phyloP scores from a whole-genome alignment of 2,113 vertebrate species.

The Elanus axillaris region DNA sequence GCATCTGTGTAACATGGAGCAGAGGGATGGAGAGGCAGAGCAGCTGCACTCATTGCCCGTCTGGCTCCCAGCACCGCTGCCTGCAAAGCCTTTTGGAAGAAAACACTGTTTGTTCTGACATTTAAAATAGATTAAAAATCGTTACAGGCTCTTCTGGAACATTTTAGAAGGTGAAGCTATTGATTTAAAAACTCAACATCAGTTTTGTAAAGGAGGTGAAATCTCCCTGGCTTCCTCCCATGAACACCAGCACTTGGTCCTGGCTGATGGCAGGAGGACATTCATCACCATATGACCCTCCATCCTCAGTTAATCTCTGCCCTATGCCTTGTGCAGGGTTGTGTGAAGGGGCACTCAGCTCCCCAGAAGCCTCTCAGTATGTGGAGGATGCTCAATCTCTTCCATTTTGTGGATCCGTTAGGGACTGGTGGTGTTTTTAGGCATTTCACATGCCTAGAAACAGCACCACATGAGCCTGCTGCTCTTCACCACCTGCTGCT shows the following conservation, averaged over 20 bases:
- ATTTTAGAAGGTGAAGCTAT: slow-evolving; percentile 64
- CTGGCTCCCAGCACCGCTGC: not conserved
- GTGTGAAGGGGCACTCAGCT: not conserved
- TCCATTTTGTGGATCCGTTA: not conserved
- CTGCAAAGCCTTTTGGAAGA: slow-evolving; percentile 20
- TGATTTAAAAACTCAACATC: slow-evolving; percentile 52
- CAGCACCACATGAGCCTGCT: not conserved
- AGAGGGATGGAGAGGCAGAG: not conserved
- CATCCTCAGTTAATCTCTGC: not conserved
- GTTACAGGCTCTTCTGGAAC: slow-evolving; percentile 51
- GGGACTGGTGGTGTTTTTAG: not conserved
- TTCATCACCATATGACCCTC: not conserved
- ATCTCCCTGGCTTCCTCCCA: not conserved
- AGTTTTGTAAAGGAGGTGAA: slow-evolving; percentile 31
- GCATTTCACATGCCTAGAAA: not conserved
- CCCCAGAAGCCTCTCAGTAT: not conserved
- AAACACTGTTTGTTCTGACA: slow-evolving; percentile 56
- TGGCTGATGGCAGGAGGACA: not conserved
- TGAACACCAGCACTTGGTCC: not conserved
- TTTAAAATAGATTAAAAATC: slow-evolving; percentile 69
- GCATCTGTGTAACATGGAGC: not conserved
- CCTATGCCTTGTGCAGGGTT: not conserved
- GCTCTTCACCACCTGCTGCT: not conserved
- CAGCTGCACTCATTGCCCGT: not conserved
- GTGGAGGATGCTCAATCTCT: not conserved